Conservation (phyloP, 2,888 invertebrate species). For the Metopia argyrocephala region DNA sequence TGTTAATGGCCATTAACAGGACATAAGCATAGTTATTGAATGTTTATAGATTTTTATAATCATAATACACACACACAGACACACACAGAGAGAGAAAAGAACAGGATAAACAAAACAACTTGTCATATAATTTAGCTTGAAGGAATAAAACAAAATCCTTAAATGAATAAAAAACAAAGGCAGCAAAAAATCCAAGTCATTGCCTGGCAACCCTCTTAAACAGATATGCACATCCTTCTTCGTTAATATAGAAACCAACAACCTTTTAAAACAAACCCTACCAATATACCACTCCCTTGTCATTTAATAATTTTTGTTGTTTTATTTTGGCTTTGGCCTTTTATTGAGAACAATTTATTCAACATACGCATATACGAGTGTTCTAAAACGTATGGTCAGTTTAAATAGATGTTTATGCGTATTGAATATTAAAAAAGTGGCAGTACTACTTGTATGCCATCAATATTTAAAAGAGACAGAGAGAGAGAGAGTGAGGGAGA, state of each 20-base stretch:
- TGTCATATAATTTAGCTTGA: slow-evolving; percentile 30
- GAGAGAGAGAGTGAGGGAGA: background rate
- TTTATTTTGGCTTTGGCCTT: background rate
- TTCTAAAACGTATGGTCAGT: slow-evolving; percentile 64
- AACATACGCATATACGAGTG: slow-evolving; percentile 21
- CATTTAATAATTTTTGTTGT: too few species aligned
- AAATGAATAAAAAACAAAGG: slow-evolving; percentile 1
- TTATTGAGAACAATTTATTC: slow-evolving; percentile 31
- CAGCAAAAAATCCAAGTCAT: slow-evolving; percentile 46
- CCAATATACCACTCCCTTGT: slow-evolving; percentile 2
- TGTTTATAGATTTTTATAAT: slow-evolving; percentile 78
- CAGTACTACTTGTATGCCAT: slow-evolving; percentile 30
- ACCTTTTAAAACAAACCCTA: background rate
- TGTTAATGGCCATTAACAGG: slow-evolving; percentile 65
- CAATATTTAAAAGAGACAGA: background rate
- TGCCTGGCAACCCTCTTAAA: slow-evolving; percentile 44
- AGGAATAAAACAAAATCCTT: slow-evolving; percentile 57
- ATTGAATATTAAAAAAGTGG: slow-evolving; percentile 60
- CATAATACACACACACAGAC: slow-evolving; percentile 16
- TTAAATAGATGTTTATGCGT: slow-evolving; percentile 59
- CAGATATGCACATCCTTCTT: too few species aligned
- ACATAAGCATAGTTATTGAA: slow-evolving; percentile 76
- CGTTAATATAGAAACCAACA: background rate
- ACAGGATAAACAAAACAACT: slow-evolving; percentile 18
- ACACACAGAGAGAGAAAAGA: slow-evolving; percentile 30